Percentiles rank a stretch among this genome's conserved stretches.
Conservation (phyloP, 2,113 vertebrate species). For the Lathamus discolor region DNA sequence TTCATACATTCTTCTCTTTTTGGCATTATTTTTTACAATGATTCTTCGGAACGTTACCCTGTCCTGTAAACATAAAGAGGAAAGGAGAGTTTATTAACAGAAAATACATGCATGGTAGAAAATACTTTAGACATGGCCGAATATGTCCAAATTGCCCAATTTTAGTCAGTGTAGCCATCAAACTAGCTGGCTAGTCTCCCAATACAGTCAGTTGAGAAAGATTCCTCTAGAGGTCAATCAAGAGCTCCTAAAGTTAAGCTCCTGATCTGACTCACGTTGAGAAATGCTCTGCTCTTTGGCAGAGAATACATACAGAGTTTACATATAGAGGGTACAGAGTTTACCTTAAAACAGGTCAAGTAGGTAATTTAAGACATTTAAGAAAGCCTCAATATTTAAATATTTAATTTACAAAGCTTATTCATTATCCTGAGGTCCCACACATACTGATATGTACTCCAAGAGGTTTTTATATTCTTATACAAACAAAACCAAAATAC, state of each 20-base stretch:
- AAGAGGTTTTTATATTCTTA: not conserved
- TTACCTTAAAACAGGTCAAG: not conserved
- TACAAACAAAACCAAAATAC: not conserved
- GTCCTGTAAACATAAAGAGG: conserved; percentile 75
- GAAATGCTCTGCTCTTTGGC: not conserved
- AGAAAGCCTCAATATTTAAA: not conserved
- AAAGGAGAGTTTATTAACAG: conserved; percentile 15
- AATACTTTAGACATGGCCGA: not conserved
- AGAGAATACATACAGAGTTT: not conserved
- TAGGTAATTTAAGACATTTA: not conserved
- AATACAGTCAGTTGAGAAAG: not conserved
- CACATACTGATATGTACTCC: not conserved
- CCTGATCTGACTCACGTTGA: rapidly evolving
- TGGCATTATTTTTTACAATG: conserved; percentile 98
- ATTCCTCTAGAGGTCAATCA: conserved; percentile 19
- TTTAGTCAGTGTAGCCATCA: not conserved
- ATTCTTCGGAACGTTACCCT: conserved; percentile 91
- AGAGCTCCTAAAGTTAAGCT: not conserved
- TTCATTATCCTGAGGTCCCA: not conserved
- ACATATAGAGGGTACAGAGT: rapidly evolving
- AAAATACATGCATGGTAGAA: not conserved
- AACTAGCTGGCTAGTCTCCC: not conserved
- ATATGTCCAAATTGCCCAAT: not conserved
- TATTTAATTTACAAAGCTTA: not conserved
- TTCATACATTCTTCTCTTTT: conserved; percentile 97